A percentile compares a stretch with the other conserved stretches of the same genome.
These are phyloP conservation scores for Datnioides undecimradiatus DNA, from an alignment of 2,113 vertebrate genomes.

Conservation along the genomic window DNA sequence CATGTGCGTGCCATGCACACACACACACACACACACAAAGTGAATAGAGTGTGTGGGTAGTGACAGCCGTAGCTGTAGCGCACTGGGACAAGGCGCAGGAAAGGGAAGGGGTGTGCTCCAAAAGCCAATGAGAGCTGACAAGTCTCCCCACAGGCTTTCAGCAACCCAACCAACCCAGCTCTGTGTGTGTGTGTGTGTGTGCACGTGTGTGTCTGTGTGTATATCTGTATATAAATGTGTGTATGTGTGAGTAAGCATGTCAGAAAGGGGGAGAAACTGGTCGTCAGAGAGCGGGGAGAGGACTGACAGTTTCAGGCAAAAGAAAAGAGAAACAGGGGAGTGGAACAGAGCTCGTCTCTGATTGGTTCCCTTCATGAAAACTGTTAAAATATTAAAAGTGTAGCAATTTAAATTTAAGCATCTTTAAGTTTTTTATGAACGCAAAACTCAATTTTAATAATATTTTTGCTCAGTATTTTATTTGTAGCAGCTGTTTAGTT, in stretches of 20 bases:
- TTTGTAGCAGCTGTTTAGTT: not conserved
- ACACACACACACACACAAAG: conserved; percentile 1
- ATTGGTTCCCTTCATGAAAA: not conserved
- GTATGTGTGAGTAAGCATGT: not conserved
- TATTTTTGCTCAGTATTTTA: not conserved
- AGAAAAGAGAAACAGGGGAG: not conserved
- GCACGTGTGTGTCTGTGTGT: not conserved
- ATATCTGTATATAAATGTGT: not conserved
- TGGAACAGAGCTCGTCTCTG: not conserved
- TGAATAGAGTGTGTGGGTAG: conserved; percentile 46
- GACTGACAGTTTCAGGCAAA: not conserved
- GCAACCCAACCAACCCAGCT: conserved; percentile 21
- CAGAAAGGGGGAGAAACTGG: not conserved
- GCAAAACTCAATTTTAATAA: not conserved
- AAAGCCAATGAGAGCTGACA: conserved; percentile 66
- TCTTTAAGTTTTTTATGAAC: not conserved
- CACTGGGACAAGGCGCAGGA: conserved; percentile 24
- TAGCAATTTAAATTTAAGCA: not conserved
- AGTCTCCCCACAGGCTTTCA: conserved; percentile 36
- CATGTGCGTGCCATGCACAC: conserved; percentile 18
- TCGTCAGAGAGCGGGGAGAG: not conserved
- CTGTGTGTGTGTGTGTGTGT: not conserved
- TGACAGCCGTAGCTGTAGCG: conserved; percentile 48
- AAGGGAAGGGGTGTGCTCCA: conserved; percentile 33
- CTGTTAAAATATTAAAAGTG: not conserved